These are phyloP conservation scores for Vulpes vulpes DNA, from an alignment of 2,113 vertebrate species.

Conservation along the genomic window DNA sequence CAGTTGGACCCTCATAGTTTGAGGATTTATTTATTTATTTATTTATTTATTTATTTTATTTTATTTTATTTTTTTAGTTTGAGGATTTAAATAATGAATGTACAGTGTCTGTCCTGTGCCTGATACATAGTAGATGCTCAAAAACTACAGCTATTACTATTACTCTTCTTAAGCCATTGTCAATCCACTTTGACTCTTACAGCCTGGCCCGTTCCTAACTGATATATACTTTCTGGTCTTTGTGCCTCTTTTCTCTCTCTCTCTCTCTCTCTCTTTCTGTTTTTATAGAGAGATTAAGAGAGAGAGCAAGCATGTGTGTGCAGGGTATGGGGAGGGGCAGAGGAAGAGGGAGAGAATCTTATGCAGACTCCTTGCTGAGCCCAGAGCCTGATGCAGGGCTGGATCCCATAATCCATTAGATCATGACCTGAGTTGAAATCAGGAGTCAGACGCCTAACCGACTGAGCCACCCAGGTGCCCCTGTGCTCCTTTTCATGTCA, in stretches of 20 bases:
- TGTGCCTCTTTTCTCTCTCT: neutral
- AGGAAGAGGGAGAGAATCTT: neutral
- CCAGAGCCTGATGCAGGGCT: neutral
- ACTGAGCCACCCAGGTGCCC: neutral
- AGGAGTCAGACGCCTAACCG: neutral
- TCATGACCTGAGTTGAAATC: neutral
- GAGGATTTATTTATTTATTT: too few species aligned
- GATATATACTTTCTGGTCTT: neutral
- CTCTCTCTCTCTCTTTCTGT: neutral
- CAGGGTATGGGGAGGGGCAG: neutral
- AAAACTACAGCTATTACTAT: neutral
- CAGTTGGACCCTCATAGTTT: neutral
- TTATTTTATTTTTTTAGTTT: too few species aligned
- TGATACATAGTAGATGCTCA: neutral
- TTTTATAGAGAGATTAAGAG: neutral
- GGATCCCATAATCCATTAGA: neutral
- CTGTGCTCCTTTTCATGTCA: neutral
- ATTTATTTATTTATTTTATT: too few species aligned
- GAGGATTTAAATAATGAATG: neutral
- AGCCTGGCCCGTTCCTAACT: neutral
- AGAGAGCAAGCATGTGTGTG: neutral
- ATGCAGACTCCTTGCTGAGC: neutral
- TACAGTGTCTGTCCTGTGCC: neutral
- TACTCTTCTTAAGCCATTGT: neutral
- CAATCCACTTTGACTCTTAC: neutral